These are phyloP conservation scores for Acanthis flammea DNA, from an alignment of 2,797 vertebrate species.

Conservation along the genomic window DNA sequence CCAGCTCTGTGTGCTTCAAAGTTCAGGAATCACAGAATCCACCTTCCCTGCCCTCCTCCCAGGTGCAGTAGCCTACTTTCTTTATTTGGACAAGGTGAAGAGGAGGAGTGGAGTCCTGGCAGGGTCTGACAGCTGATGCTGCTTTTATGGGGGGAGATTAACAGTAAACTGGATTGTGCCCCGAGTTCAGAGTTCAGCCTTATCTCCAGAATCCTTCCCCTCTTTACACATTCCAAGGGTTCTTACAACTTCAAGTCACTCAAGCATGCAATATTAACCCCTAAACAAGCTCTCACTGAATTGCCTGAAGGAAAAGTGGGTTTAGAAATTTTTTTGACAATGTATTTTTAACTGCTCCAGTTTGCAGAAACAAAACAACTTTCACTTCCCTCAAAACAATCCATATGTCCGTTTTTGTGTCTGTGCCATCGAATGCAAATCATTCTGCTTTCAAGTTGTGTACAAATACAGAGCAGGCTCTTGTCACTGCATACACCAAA, in stretches of 20 bases:
- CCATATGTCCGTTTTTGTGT: background rate
- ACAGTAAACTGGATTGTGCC: slow-evolving; percentile 36
- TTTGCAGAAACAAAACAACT: slow-evolving; percentile 29
- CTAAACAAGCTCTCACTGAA: background rate
- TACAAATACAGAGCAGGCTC: background rate
- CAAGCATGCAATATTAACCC: slow-evolving; percentile 42
- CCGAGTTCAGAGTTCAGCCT: slow-evolving; percentile 57
- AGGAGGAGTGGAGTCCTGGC: background rate
- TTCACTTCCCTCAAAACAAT: slow-evolving; percentile 19
- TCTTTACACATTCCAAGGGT: slow-evolving; percentile 65
- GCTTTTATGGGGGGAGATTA: slow-evolving; percentile 55
- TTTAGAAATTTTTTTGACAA: background rate
- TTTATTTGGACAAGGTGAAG: background rate
- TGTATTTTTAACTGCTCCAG: background rate
- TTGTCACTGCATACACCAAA: background rate
- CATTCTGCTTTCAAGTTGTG: background rate
- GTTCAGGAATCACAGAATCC: background rate
- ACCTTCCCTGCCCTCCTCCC: background rate
- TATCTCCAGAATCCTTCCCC: slow-evolving; percentile 52
- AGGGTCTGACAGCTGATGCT: background rate
- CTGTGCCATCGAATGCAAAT: background rate
- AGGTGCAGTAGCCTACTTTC: background rate
- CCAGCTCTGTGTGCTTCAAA: background rate
- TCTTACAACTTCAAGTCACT: slow-evolving; percentile 43
- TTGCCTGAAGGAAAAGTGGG: background rate